Percentiles rank a stretch among this genome's conserved stretches.
These are phyloP conservation scores for Monomorium pharaonis DNA, from an alignment of 1,140 invertebrate genomes.

Conservation along the genomic window DNA sequence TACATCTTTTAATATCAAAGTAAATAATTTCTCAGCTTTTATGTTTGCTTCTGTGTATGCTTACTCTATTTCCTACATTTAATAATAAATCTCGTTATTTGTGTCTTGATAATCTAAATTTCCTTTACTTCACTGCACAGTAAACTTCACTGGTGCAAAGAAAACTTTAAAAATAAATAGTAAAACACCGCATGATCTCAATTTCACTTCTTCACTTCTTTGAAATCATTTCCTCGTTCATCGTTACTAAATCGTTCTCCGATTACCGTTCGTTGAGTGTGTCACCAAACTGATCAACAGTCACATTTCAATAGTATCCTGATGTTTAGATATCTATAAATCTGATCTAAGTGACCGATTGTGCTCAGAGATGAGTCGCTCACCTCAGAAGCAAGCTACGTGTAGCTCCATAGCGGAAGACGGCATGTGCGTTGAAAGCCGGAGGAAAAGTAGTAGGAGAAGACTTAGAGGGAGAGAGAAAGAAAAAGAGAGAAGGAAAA, in stretches of 20 bases:
- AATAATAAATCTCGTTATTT: neutral
- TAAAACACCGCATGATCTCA: neutral
- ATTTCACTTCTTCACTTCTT: neutral
- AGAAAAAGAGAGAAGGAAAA: constrained; percentile 34
- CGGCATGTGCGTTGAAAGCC: constrained; percentile 49
- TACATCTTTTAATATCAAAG: neutral
- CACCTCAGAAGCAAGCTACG: constrained; percentile 4
- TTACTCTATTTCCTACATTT: neutral
- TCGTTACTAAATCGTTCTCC: constrained; percentile 1
- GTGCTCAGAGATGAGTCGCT: constrained; percentile 31
- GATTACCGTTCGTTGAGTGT: constrained; percentile 5
- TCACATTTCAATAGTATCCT: neutral
- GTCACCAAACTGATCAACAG: constrained; percentile 29
- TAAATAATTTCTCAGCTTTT: neutral
- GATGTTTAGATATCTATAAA: constrained; percentile 39
- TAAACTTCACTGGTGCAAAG: neutral
- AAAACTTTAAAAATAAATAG: constrained; percentile 2
- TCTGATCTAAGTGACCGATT: constrained; percentile 19
- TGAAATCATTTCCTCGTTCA: neutral
- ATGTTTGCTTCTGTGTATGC: neutral
- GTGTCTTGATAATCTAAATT: neutral
- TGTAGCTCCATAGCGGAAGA: constrained; percentile 22
- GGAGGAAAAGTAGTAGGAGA: constrained; percentile 28
- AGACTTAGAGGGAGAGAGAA: constrained; percentile 5
- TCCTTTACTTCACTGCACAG: neutral